phyloP scores from a whole-genome alignment of 2,888 invertebrate species.

The Tridacna crocea region DNA sequence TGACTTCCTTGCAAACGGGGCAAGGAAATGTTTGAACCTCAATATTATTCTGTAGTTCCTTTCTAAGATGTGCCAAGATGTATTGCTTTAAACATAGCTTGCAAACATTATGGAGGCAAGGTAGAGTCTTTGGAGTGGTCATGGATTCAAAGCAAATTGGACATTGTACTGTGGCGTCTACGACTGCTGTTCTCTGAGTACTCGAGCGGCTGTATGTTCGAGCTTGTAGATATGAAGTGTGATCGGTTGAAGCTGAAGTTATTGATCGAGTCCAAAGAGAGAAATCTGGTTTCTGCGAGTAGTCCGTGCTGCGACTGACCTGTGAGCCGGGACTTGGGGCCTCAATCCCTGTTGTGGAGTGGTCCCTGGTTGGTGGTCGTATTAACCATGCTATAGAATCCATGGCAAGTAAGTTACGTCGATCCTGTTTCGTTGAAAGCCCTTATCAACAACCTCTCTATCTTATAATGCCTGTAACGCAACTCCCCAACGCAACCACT shows the following conservation, averaged over 20 bases:
- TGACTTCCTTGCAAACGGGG: slow-evolving; percentile 48
- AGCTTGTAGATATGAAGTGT: neutral
- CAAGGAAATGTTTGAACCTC: slow-evolving; percentile 40
- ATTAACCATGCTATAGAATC: slow-evolving; percentile 15
- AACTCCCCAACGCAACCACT: no score
- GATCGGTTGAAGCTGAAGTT: slow-evolving; percentile 3
- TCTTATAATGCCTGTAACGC: no score
- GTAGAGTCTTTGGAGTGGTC: slow-evolving; percentile 50
- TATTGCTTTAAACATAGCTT: slow-evolving; percentile 54
- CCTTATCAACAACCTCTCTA: no score
- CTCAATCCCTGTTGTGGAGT: slow-evolving; percentile 31
- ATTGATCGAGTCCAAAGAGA: neutral
- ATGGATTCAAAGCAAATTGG: slow-evolving; percentile 52
- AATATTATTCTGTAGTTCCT: slow-evolving; percentile 32
- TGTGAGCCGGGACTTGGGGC: slow-evolving; percentile 40
- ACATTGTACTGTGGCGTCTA: slow-evolving; percentile 35
- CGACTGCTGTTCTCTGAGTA: neutral
- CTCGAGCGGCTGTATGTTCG: slow-evolving; percentile 18
- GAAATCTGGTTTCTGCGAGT: slow-evolving; percentile 45
- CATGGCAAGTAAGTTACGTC: neutral
- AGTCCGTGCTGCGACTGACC: slow-evolving; percentile 28
- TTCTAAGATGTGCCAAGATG: slow-evolving; percentile 33
- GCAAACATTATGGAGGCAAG: slow-evolving; percentile 56
- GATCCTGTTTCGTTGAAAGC: no score
- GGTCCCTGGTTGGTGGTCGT: slow-evolving; percentile 44